A percentile compares a stretch with the other conserved stretches of the same genome.
These are phyloP conservation scores for Channa maculata DNA, from an alignment of 2,113 vertebrate genomes.

Conservation along the genomic window DNA sequence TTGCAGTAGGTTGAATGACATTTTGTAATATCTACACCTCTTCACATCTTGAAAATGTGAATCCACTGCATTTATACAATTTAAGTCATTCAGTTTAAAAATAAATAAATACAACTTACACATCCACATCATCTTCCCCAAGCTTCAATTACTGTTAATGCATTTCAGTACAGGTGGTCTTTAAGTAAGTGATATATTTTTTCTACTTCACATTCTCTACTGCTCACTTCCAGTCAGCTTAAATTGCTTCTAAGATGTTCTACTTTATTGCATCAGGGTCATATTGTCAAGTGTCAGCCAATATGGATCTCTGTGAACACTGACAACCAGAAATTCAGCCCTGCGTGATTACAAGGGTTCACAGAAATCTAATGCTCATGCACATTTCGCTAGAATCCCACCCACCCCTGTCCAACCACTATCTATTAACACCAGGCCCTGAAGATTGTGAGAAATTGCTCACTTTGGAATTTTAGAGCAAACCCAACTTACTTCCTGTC, in stretches of 20 bases:
- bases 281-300: background rate
- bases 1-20: background rate
- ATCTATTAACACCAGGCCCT: slow-evolving; percentile 68
- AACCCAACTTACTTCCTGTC: slow-evolving; percentile 75
- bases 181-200: background rate
- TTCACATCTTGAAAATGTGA: background rate
- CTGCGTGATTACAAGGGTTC: background rate
- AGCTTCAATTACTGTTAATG: background rate
- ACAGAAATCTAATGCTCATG: background rate
- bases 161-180: background rate
- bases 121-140: background rate
- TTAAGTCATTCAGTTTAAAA: background rate
- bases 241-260: background rate
- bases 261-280: background rate
- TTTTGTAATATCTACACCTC: background rate
- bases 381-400: slow-evolving; percentile 35
- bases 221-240: background rate
- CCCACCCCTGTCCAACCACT: slow-evolving; percentile 27
- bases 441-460: slow-evolving; percentile 52
- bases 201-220: background rate
- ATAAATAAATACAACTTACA: background rate
- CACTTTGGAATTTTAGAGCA: slow-evolving; percentile 58
- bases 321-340: background rate
- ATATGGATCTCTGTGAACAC: background rate
- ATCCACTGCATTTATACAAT: background rate